Percentiles rank a stretch among this genome's conserved stretches.
These are phyloP conservation scores for Erpornis zantholeuca DNA, from an alignment of 2,113 vertebrate species.

Conservation along the genomic window DNA sequence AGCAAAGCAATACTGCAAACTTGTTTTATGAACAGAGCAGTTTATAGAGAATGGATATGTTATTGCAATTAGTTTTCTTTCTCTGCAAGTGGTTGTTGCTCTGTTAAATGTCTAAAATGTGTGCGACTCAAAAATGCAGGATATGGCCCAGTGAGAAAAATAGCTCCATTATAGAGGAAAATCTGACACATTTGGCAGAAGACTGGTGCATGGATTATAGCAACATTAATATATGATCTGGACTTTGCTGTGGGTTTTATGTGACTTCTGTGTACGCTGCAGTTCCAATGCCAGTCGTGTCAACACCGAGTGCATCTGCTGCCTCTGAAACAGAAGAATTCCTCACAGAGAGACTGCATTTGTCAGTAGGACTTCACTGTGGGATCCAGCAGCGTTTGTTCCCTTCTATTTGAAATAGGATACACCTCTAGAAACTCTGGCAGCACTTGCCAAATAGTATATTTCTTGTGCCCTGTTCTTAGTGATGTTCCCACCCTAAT, in stretches of 20 bases:
- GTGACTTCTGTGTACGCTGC: neutral
- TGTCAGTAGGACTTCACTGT: neutral
- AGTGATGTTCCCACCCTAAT: neutral
- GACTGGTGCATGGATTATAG: neutral
- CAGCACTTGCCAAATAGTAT: neutral
- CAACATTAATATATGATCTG: constrained; percentile 7
- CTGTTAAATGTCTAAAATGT: constrained; percentile 27
- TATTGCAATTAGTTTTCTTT: constrained; percentile 44
- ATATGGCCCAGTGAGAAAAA: constrained; percentile 29
- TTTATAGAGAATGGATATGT: neutral
- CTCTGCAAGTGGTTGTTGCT: constrained; percentile 21
- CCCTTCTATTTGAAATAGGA: neutral
- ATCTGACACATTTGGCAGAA: constrained; percentile 50
- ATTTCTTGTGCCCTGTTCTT: neutral
- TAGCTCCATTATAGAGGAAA: constrained; percentile 36
- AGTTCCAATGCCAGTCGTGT: constrained; percentile 10
- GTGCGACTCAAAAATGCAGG: constrained; percentile 8
- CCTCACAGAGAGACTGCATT: neutral
- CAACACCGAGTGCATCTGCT: constrained; percentile 18
- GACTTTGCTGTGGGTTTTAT: constrained; percentile 25
- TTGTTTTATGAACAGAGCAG: neutral
- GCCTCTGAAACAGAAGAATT: neutral
- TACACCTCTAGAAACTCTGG: neutral
- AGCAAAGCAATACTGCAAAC: neutral
- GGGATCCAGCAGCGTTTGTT: neutral